Percentiles rank a stretch among this genome's conserved stretches.
Evolutionary conservation across 1,140 invertebrate species (phyloP).

Genomic region (Conopomorpha cramerella): DNA sequence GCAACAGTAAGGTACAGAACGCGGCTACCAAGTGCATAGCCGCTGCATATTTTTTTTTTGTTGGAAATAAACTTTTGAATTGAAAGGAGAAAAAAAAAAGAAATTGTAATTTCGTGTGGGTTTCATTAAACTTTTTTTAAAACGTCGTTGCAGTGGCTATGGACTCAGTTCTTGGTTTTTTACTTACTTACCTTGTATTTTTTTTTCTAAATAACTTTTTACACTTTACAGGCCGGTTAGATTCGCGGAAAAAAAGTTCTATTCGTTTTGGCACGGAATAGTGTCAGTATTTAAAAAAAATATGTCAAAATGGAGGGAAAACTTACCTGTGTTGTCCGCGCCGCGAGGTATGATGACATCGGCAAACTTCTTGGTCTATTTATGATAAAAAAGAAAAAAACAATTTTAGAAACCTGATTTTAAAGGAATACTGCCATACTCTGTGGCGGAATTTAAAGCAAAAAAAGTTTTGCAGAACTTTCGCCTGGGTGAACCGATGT

Average conservation of each 20-base stretch:
- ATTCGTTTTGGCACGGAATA: too few relatives aligned
- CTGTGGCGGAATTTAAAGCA: too few relatives aligned
- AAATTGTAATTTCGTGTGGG: too few relatives aligned
- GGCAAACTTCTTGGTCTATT: slow-evolving; percentile 99
- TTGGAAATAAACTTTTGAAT: background rate
- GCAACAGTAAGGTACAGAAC: slow-evolving; percentile 15
- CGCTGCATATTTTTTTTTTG: slow-evolving; percentile 28
- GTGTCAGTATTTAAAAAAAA: slow-evolving; percentile 4
- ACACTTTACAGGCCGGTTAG: too few relatives aligned
- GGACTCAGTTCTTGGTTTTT: slow-evolving; percentile 24
- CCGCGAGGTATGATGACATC: slow-evolving; percentile 98
- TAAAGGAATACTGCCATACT: too few relatives aligned
- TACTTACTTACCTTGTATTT: slow-evolving; percentile 23
- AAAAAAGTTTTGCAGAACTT: too few relatives aligned
- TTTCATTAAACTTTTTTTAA: slow-evolving; percentile 7
- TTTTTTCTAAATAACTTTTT: too few relatives aligned
- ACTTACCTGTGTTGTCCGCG: slow-evolving; percentile 90
- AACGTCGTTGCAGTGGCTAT: slow-evolving; percentile 56
- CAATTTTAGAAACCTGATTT: too few relatives aligned
- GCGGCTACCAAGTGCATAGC: slow-evolving; percentile 39
- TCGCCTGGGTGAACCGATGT: too few relatives aligned
- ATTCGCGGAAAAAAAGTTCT: too few relatives aligned
- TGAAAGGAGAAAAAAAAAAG: too few relatives aligned
- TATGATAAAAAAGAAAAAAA: too few relatives aligned
- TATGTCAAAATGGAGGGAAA: slow-evolving; percentile 4